A percentile compares a stretch with the other conserved stretches of the same genome.
phyloP scores from a whole-genome alignment of 1,140 invertebrate genomes.

The Drosophila saltans region DNA sequence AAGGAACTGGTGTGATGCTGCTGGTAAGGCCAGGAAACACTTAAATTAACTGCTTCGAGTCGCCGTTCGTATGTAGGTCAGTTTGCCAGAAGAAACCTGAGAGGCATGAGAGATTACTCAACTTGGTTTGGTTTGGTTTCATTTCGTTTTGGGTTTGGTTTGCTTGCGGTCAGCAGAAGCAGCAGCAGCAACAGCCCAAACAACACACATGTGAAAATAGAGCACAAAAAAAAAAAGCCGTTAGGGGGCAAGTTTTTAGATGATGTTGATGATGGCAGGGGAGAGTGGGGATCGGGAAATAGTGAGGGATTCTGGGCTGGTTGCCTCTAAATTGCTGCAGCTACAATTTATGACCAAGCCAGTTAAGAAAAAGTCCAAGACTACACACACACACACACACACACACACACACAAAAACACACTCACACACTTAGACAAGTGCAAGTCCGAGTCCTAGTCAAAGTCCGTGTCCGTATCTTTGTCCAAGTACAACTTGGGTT shows the following conservation, averaged over 20 bases:
- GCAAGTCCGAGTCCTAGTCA: background rate
- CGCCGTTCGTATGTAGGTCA: constrained; percentile 66
- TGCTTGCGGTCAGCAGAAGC: constrained; percentile 53
- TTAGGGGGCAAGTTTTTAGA: background rate
- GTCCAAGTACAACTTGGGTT: background rate
- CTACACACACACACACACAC: background rate
- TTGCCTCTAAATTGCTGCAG: constrained; percentile 74
- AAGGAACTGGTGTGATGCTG: constrained; percentile 41
- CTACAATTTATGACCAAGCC: constrained; percentile 75
- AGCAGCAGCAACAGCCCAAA: constrained; percentile 39
- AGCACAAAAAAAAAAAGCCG: constrained; percentile 55
- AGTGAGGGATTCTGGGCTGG: constrained; percentile 14
- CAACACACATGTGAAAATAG: constrained; percentile 67
- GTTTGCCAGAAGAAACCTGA: constrained; percentile 72
- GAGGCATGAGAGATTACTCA: constrained; percentile 72
- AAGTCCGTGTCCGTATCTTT: no score
- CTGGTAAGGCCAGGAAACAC: constrained; percentile 66
- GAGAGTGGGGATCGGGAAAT: background rate
- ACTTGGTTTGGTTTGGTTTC: constrained; percentile 41
- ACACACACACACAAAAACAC: constrained; percentile 18
- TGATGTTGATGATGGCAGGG: constrained; percentile 1
- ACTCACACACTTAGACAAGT: constrained; percentile 25
- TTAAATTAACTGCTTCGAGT: constrained; percentile 73
- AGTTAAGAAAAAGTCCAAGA: constrained; percentile 50
- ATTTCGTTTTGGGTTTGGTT: constrained; percentile 26